phyloP scores from a whole-genome alignment of 2,113 vertebrate genomes.

The Labeo rohita region DNA sequence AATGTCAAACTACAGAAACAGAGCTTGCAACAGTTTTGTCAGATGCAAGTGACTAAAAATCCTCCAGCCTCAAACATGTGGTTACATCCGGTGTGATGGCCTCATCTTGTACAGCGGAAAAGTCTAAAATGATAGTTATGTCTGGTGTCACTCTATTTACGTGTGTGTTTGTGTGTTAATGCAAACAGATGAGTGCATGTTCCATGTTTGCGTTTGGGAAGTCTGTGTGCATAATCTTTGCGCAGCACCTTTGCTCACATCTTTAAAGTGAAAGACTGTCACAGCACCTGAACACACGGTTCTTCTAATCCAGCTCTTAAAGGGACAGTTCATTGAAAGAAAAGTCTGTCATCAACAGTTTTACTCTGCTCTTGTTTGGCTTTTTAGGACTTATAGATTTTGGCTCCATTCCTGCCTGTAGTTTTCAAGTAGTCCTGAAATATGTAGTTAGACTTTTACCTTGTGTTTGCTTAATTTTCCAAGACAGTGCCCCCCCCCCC shows the following conservation, averaged over 20 bases:
- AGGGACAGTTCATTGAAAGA: not conserved
- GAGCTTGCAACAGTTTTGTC: not conserved
- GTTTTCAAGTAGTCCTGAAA: not conserved
- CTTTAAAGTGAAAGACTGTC: constrained; percentile 35
- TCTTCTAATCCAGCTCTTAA: not conserved
- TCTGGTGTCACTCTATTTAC: not conserved
- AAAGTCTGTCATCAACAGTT: not conserved
- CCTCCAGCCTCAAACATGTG: not conserved
- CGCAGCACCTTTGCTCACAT: constrained; percentile 9
- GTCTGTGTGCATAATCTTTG: constrained; percentile 30
- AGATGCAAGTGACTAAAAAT: not conserved
- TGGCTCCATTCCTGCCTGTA: not conserved
- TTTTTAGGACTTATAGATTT: not conserved
- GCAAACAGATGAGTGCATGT: not conserved
- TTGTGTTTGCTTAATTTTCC: not conserved
- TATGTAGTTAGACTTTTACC: not conserved
- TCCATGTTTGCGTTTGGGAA: not conserved
- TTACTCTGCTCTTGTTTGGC: not conserved
- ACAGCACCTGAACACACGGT: constrained; percentile 8
- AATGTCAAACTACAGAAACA: not conserved
- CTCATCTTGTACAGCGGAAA: not conserved
- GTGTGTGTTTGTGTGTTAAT: not conserved
- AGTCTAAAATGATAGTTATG: not conserved
- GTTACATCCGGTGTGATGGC: not conserved
- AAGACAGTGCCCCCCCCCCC: no score